Conservation (phyloP, 2,888 invertebrate species). For the Cabera pusaria region DNA sequence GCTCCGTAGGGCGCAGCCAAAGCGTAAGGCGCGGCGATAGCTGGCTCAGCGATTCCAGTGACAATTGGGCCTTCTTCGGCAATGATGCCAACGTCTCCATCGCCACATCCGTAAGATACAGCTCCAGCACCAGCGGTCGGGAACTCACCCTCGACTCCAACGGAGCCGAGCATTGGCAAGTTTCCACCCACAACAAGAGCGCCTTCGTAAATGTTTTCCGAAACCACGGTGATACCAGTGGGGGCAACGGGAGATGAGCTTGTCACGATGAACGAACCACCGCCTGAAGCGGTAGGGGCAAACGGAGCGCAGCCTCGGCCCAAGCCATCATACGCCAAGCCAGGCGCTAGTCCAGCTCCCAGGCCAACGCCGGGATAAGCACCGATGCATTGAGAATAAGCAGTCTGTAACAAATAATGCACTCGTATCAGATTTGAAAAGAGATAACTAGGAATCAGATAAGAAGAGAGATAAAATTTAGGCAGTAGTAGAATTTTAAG, state of each 20-base stretch:
- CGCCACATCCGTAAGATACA: conserved; percentile 36
- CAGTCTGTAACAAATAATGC: conserved; percentile 12
- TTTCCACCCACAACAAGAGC: conserved; percentile 29
- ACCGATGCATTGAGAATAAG: conserved; percentile 5
- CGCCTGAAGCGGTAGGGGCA: conserved; percentile 19
- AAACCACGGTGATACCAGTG: conserved; percentile 29
- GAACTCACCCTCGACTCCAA: conserved; percentile 32
- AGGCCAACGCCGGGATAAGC: background rate
- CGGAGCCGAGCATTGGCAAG: conserved; percentile 35
- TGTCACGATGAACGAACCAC: conserved; percentile 37
- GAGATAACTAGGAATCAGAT: no score
- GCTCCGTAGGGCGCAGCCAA: conserved; percentile 6
- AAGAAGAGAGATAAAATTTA: no score
- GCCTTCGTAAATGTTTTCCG: conserved; percentile 46
- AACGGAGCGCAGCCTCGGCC: conserved; percentile 8
- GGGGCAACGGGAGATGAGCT: conserved; percentile 38
- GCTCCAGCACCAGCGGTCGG: conserved; percentile 34
- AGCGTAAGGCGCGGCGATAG: background rate
- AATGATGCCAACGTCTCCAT: conserved; percentile 27
- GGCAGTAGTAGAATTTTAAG: no score
- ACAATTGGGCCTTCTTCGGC: conserved; percentile 35
- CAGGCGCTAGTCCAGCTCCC: conserved; percentile 5
- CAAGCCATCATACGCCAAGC: conserved; percentile 3
- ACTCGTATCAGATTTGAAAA: no score
- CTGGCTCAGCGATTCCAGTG: conserved; percentile 18